A percentile compares a stretch with the other conserved stretches of the same genome.
Evolutionary conservation across 2,797 vertebrate species (phyloP).

Genomic region (Glyptemys insculpta): DNA sequence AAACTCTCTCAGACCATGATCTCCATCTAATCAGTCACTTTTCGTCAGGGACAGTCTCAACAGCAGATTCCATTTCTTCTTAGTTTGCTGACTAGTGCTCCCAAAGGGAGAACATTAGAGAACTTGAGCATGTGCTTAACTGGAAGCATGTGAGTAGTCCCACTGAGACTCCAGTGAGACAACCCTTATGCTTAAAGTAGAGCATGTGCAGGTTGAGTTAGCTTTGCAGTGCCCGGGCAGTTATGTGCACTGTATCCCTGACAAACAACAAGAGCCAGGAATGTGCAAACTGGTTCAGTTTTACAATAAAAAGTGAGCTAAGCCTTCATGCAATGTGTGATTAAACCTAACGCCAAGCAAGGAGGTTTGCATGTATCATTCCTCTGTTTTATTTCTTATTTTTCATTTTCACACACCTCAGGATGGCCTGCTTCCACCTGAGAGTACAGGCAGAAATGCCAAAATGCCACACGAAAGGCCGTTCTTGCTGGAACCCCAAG

Average conservation of each 20-base stretch:
- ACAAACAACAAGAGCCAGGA: constrained; percentile 34
- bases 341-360: not conserved
- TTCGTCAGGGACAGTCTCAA: not conserved
- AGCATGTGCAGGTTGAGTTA: constrained; percentile 27
- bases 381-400: not conserved
- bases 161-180: constrained; percentile 29
- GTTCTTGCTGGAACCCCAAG: not conserved
- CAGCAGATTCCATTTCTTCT: constrained; percentile 18
- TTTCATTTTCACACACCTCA: not conserved
- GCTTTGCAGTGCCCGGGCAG: not conserved
- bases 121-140: constrained; percentile 14
- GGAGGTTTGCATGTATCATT: constrained; percentile 28
- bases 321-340: not conserved
- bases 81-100: constrained; percentile 34
- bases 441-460: not conserved
- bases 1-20: not conserved
- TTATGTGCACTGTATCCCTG: not conserved
- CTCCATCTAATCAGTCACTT: constrained; percentile 15
- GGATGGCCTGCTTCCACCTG: not conserved
- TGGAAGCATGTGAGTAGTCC: constrained; percentile 28
- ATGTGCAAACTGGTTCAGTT: constrained; percentile 55
- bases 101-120: not conserved
- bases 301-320: constrained; percentile 46
- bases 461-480: constrained; percentile 24
- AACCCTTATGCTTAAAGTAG: constrained; percentile 47